phyloP scores from a whole-genome alignment of 2,888 invertebrate genomes.

The Lobophora halterata region DNA sequence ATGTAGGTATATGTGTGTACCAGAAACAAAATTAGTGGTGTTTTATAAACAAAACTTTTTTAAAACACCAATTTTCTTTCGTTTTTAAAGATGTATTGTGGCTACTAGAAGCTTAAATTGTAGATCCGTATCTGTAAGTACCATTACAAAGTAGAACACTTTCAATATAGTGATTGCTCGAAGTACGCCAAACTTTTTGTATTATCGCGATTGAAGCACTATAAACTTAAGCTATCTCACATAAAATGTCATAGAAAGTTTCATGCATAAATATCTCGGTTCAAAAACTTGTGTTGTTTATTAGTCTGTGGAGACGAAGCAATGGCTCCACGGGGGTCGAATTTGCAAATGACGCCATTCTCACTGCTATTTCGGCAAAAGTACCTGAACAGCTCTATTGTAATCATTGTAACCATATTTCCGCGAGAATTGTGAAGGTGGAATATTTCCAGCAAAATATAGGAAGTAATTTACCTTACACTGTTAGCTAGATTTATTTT shows the following conservation, averaged over 20 bases:
- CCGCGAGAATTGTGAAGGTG: constrained; percentile 8
- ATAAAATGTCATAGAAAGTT: constrained; percentile 7
- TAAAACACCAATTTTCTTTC: too few relatives aligned
- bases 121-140: too few relatives aligned
- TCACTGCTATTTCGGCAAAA: constrained; percentile 16
- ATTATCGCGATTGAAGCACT: constrained; percentile 1
- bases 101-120: too few relatives aligned
- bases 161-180: constrained; percentile 2
- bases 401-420: constrained; percentile 14
- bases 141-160: background rate
- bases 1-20: too few relatives aligned
- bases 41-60: too few relatives aligned
- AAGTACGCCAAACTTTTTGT: constrained; percentile 1
- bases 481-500: too few relatives aligned
- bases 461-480: too few relatives aligned
- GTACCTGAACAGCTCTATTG: constrained; percentile 12
- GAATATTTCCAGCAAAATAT: background rate
- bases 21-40: too few relatives aligned
- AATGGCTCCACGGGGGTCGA: constrained; percentile 9
- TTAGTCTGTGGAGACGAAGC: constrained; percentile 17
- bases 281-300: constrained; percentile 24
- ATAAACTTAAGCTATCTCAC: constrained; percentile 7
- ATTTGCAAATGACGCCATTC: constrained; percentile 28
- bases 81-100: too few relatives aligned
- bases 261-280: constrained; percentile 21